Conservation (phyloP, 2,888 invertebrate genomes). For the Acleris laterana region DNA sequence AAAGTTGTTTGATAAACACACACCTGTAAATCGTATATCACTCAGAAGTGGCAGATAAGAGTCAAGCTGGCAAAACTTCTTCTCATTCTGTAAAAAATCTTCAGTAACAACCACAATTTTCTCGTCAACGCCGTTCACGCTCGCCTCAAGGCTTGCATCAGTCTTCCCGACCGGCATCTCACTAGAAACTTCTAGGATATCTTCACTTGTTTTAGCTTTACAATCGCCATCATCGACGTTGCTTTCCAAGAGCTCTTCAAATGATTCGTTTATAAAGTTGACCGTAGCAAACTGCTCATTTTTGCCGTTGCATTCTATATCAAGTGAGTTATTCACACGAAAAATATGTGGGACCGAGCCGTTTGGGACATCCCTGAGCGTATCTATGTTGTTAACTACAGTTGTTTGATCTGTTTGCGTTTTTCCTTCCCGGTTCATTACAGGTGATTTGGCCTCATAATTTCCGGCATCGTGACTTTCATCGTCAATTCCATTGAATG, state of each 20-base stretch:
- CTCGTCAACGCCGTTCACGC: constrained; percentile 49
- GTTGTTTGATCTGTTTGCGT: constrained; percentile 16
- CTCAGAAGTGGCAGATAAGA: constrained; percentile 68
- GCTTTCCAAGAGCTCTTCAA: constrained; percentile 75
- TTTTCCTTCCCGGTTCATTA: not conserved
- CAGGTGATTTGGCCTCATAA: constrained; percentile 27
- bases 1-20: constrained; percentile 41
- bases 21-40: constrained; percentile 79
- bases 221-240: constrained; percentile 74
- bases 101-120: constrained; percentile 63
- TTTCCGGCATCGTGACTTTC: constrained; percentile 31
- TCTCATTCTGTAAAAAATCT: constrained; percentile 78
- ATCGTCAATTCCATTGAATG: constrained; percentile 41
- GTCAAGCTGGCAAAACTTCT: constrained; percentile 74
- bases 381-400: constrained; percentile 7
- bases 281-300: constrained; percentile 73
- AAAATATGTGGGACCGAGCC: constrained; percentile 39
- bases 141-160: constrained; percentile 45
- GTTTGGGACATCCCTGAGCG: constrained; percentile 37
- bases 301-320: constrained; percentile 58
- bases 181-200: constrained; percentile 10
- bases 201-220: constrained; percentile 53
- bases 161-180: constrained; percentile 28
- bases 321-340: constrained; percentile 37
- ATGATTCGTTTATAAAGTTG: constrained; percentile 70